These are phyloP conservation scores for Sycophila sp. DNA, from an alignment of 1,140 invertebrate species.

Conservation along the genomic window DNA sequence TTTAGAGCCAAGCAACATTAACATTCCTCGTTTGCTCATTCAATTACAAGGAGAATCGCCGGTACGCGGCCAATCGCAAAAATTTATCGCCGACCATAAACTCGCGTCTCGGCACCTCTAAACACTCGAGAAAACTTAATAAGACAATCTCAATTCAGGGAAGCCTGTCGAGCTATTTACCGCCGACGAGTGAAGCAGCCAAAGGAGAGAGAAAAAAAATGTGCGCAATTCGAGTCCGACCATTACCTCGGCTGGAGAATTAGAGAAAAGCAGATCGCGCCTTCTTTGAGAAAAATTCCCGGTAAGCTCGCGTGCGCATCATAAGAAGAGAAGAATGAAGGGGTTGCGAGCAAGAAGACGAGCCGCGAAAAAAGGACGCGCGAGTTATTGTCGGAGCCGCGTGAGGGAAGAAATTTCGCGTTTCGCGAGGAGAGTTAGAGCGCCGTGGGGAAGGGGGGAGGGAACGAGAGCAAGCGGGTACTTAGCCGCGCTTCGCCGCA, in stretches of 20 bases:
- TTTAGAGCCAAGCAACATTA: too few relatives aligned
- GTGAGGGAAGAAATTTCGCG: conserved; percentile 16
- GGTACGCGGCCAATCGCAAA: background rate
- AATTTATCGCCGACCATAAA: background rate
- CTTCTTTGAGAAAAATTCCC: background rate
- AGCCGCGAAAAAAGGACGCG: background rate
- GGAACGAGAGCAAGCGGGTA: too few relatives aligned
- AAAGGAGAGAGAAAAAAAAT: too few relatives aligned
- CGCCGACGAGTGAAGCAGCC: background rate
- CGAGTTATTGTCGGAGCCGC: background rate
- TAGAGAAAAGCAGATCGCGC: background rate
- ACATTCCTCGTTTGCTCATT: too few relatives aligned
- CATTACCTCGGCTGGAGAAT: background rate
- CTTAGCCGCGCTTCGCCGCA: background rate
- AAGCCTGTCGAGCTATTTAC: background rate
- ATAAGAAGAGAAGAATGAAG: background rate
- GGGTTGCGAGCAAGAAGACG: background rate
- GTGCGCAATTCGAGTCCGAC: too few relatives aligned
- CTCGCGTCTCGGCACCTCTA: background rate
- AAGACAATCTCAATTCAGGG: conserved; percentile 5
- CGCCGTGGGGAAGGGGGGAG: too few relatives aligned
- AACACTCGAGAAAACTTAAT: conserved; percentile 8
- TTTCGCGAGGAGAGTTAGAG: background rate
- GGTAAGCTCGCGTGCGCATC: too few relatives aligned
- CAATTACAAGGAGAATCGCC: background rate